Conservation (phyloP, 2,797 vertebrate genomes). For the Ataeniobius toweri region DNA sequence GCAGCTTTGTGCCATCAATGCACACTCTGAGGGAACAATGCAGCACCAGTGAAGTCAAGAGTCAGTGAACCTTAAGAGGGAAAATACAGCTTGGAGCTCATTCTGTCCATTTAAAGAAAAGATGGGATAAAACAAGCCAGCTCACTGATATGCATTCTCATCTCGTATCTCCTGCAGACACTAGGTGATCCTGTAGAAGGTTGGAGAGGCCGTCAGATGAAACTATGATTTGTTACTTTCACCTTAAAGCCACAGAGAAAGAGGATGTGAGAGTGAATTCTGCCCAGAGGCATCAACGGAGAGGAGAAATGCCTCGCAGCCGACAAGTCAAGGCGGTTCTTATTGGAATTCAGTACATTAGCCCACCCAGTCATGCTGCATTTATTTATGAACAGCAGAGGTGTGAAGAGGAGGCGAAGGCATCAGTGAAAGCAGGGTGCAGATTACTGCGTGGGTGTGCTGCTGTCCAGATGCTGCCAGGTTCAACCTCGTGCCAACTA, state of each 20-base stretch:
- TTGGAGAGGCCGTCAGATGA: conserved; percentile 44
- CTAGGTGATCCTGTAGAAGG: conserved; percentile 49
- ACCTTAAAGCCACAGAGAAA: conserved; percentile 45
- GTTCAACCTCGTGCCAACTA: conserved; percentile 31
- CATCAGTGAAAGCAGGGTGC: conserved; percentile 30
- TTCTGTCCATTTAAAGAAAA: conserved; percentile 31
- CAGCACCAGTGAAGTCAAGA: conserved; percentile 12
- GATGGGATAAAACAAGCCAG: conserved; percentile 46
- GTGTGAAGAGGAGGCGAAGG: conserved; percentile 46
- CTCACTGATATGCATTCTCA: conserved; percentile 48
- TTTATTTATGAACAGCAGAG: conserved; percentile 68
- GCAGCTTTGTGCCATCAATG: conserved; percentile 29
- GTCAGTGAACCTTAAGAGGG: conserved; percentile 37
- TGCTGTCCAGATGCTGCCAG: conserved; percentile 22
- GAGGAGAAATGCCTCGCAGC: conserved; percentile 22
- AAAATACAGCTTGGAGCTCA: conserved; percentile 14
- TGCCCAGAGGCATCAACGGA: conserved; percentile 46
- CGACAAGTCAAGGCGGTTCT: conserved; percentile 39
- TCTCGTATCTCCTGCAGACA: conserved; percentile 51
- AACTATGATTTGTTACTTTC: conserved; percentile 66
- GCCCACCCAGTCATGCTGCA: conserved; percentile 48
- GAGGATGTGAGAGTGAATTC: conserved; percentile 43
- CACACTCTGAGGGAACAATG: conserved; percentile 21
- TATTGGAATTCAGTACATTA: conserved; percentile 66
- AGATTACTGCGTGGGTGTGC: conserved; percentile 42